Conservation (phyloP, 1,140 invertebrate species). For the Saccostrea glomerata region DNA sequence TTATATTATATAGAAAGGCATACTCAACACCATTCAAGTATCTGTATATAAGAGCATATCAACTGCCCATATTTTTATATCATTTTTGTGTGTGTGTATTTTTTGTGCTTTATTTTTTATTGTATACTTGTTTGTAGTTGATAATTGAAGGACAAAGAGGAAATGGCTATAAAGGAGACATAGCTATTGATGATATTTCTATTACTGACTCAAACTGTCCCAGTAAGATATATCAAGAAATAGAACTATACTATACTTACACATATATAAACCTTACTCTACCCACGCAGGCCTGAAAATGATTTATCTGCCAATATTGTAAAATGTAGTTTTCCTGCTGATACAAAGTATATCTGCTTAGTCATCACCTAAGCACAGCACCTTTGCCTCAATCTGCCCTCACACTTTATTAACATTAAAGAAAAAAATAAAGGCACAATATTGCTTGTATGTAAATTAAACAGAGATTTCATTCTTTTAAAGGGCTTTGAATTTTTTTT, state of each 20-base stretch:
- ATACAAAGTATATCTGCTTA: background rate
- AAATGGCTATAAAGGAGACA: constrained; percentile 64
- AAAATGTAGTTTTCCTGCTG: background rate
- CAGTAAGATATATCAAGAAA: constrained; percentile 46
- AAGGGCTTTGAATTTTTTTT: too few relatives aligned
- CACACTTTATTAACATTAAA: background rate
- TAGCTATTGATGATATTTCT: constrained; percentile 71
- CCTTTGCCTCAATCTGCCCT: background rate
- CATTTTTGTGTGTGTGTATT: too few relatives aligned
- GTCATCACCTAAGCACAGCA: background rate
- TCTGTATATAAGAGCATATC: too few relatives aligned
- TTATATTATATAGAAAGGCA: too few relatives aligned
- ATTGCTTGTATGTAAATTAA: background rate
- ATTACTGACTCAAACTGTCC: constrained; percentile 54
- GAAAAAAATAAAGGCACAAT: background rate
- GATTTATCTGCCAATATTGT: background rate
- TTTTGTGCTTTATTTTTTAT: background rate
- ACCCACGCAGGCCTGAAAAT: background rate
- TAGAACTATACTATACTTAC: background rate
- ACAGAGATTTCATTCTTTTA: too few relatives aligned
- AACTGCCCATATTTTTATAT: too few relatives aligned
- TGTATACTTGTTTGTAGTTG: constrained; percentile 56
- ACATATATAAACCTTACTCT: background rate
- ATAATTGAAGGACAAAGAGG: constrained; percentile 68
- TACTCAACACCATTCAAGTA: too few relatives aligned